Evolutionary conservation across 2,888 invertebrate species (phyloP), one percentile per base, ranked within the genome.

Genomic region (Tipula confusa): DNA sequence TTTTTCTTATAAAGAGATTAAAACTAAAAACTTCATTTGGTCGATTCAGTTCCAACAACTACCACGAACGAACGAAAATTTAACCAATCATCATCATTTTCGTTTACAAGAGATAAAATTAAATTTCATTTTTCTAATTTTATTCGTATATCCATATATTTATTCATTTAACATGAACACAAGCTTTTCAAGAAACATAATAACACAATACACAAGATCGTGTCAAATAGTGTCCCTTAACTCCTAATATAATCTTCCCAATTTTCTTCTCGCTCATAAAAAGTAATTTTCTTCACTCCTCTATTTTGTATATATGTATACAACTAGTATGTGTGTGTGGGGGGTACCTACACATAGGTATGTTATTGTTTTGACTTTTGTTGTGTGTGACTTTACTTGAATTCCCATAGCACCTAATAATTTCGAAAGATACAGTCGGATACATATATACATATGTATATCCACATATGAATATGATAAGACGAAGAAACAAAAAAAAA

Each of bases 151-250:
- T 33, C 5, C 33, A 33, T 33, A 24, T 24, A 64, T 24, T 64
- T 64, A 64, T 64, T 64, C 9, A 64, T 64, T 64, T 64, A 18
- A 64, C 64, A 24, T 2, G 11, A 64, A 64, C 24, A 64, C 18
- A 24, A 64, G 64, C 64, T 64, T 2, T 24, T 9, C 11, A 64
- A 18, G 33, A 33, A 33, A 33, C n/a, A n/a, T 9, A 24, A 64
- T 24, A 24, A 24, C 9, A 64, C 24, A 64, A 64, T 64, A 64
- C 64, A 18, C 24, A 64, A 64, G 64, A 24, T 64, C 24, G 64
- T 64, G 64, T 64, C 64, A 64, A n/a, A n/a, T 64, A 64, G 18
- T 64, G 64, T 64, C 64, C 64, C 64, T 64, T 64, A 64, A 64
- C 64, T 64, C 64, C 64, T 64, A 64, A 64, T 64, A 64, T 64